Evolutionary conservation across 2,797 vertebrate species (phyloP).

Genomic region (Etheostoma perlongum): DNA sequence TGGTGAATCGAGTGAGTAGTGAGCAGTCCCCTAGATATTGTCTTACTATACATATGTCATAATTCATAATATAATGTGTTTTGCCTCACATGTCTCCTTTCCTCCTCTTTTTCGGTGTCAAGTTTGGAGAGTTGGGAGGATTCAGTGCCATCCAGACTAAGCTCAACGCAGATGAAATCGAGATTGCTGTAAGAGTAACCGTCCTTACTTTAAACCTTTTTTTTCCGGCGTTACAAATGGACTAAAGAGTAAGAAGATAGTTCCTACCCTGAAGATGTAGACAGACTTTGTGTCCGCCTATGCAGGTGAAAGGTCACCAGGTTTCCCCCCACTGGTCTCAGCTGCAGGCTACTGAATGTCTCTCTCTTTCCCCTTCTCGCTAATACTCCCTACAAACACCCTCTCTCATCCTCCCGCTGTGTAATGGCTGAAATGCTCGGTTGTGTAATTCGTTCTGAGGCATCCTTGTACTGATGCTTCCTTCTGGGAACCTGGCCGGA

Average conservation of each 20-base stretch:
- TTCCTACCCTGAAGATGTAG: slow-evolving; percentile 19
- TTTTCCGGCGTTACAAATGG: not conserved
- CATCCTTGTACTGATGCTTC: slow-evolving; percentile 77
- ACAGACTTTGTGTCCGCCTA: slow-evolving; percentile 35
- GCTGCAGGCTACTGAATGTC: slow-evolving; percentile 66
- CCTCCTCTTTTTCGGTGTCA: slow-evolving; percentile 16
- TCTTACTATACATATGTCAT: not conserved
- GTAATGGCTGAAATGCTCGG: slow-evolving; percentile 71
- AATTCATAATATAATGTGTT: not conserved
- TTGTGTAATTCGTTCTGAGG: slow-evolving; percentile 76
- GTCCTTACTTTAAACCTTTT: not conserved
- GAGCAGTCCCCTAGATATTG: not conserved
- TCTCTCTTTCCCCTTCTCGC: slow-evolving; percentile 43
- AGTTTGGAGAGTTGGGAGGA: slow-evolving; percentile 98
- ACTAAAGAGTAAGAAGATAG: slow-evolving; percentile 27
- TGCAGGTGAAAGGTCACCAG: slow-evolving; percentile 64
- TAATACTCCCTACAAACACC: slow-evolving; percentile 48
- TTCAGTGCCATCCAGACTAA: slow-evolving; percentile 97
- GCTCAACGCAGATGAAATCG: slow-evolving; percentile 94
- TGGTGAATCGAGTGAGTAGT: slow-evolving; percentile 94
- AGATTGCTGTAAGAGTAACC: slow-evolving; percentile 92
- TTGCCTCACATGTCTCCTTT: slow-evolving; percentile 4
- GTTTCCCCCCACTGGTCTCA: slow-evolving; percentile 56
- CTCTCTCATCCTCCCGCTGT: slow-evolving; percentile 61
- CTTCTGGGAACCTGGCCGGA: slow-evolving; percentile 74